These are phyloP conservation scores for Scaptodrosophila latifasciaeformis DNA, from an alignment of 2,888 invertebrate genomes.

Conservation along the genomic window DNA sequence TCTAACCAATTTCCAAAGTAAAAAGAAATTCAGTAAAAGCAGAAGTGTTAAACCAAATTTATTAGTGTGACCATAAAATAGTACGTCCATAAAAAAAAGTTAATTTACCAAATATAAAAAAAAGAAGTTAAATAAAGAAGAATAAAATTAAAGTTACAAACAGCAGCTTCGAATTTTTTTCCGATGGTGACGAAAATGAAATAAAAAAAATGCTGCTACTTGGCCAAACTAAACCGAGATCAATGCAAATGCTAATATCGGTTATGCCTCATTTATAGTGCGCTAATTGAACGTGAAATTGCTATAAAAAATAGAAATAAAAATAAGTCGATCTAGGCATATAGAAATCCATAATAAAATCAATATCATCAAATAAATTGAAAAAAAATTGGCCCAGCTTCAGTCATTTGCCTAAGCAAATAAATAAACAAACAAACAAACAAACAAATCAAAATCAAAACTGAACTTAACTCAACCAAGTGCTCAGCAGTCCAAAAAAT, in stretches of 20 bases:
- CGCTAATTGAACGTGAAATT: conserved; percentile 74
- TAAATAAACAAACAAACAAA: neutral
- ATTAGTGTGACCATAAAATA: conserved; percentile 1
- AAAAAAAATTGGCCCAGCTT: conserved; percentile 24
- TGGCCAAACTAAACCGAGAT: conserved; percentile 21
- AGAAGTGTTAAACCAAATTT: neutral
- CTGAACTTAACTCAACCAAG: too few species aligned
- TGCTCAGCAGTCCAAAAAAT: neutral
- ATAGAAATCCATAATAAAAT: conserved; percentile 16
- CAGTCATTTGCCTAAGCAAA: conserved; percentile 13
- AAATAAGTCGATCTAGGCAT: neutral
- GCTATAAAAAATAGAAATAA: conserved; percentile 39
- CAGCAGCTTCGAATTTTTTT: too few species aligned
- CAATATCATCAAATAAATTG: conserved; percentile 26
- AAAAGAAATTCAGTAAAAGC: neutral
- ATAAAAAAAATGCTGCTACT: conserved; percentile 1
- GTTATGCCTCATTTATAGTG: conserved; percentile 61
- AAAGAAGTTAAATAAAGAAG: conserved; percentile 4
- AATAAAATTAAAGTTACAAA: too few species aligned
- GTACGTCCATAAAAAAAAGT: neutral
- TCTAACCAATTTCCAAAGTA: too few species aligned
- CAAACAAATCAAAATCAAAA: conserved; percentile 4
- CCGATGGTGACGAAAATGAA: neutral
- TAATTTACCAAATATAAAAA: neutral
- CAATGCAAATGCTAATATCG: conserved; percentile 47